Evolutionary conservation across 2,113 vertebrate genomes (phyloP), one percentile per base, ranked within the genome.

Genomic region (Calonectris borealis): DNA sequence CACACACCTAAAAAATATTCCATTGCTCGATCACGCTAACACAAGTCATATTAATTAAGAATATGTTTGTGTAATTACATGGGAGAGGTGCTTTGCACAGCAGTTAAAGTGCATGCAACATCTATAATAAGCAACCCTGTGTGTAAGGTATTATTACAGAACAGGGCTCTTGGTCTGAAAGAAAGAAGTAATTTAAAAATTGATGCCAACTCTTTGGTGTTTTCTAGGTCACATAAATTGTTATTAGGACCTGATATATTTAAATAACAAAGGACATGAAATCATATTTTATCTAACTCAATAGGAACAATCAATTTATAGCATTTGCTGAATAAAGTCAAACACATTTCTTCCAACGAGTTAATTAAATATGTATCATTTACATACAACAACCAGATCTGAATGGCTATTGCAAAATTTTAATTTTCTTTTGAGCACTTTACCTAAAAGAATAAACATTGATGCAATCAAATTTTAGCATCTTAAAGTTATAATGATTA

Each of bases 61-160:
- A 96, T 90, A 85, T 69, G 87, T 88, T 97, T 97, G 86, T 96
- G 93, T 94, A 97, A 97, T 97, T 97, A 97, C 61, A 96, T 97
- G 94, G 97, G 96, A 97, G 96, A 97, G 91, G 95, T 95, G 94
- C 89, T 95, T 92, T 86, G 93, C 83, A 69, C 95, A 97, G 93
- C 95, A 96, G 82, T 96, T 96, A 94, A 86, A 94, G 54, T 58
- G 80, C 83, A 93, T 95, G 96, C 93, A 98, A 96, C 82, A 84
- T 83, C 92, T 93, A 89, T 97, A 97, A 98, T 96, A 96, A 97
- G 96, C 91, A 96, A 84, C 32, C 80, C 65, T 87, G 46, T 54
- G 48, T 75, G 38, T 55, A 91, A 95, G 94, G 94, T 90, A 91
- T 85, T 94, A 95, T 97, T 97, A 95, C 82, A 87, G 94, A 94